A percentile compares a stretch with the other conserved stretches of the same genome.
phyloP scores from a whole-genome alignment of 2,113 vertebrate species.

The Baryphthengus martii region DNA sequence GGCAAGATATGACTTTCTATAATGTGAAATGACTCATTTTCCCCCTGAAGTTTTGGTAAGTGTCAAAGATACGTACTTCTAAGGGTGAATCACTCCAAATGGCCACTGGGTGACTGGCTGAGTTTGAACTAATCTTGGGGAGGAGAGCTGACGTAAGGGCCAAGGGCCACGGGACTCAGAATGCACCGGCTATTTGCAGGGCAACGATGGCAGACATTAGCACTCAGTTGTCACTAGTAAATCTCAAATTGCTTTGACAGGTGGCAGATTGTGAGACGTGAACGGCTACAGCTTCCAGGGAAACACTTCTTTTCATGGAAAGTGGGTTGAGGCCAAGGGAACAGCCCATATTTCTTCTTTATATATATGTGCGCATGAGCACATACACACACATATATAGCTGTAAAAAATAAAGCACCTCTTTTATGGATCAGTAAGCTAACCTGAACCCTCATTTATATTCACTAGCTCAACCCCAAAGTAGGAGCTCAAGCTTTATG shows the following conservation, averaged over 20 bases:
- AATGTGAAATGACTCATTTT: slow-evolving; percentile 64
- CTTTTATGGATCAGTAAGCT: neutral
- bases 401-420: neutral
- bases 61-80: slow-evolving; percentile 24
- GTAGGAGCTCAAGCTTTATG: neutral
- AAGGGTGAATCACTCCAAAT: slow-evolving; percentile 64
- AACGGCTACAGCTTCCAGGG: slow-evolving; percentile 35
- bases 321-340: slow-evolving; percentile 22
- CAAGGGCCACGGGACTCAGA: slow-evolving; percentile 40
- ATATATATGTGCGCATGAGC: neutral
- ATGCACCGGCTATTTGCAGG: slow-evolving; percentile 48
- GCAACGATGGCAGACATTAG: slow-evolving; percentile 41
- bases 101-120: slow-evolving; percentile 54
- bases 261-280: slow-evolving; percentile 23
- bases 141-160: slow-evolving; percentile 46
- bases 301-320: slow-evolving; percentile 3
- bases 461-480: neutral
- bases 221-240: slow-evolving; percentile 62
- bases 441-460: neutral
- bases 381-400: neutral
- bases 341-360: neutral
- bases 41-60: slow-evolving; percentile 46
- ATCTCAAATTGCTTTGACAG: slow-evolving; percentile 61
- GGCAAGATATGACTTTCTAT: slow-evolving; percentile 62
- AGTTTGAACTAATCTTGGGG: slow-evolving; percentile 34